Conservation (phyloP, 2,888 invertebrate species). For the Caenorhabditis sp. region DNA sequence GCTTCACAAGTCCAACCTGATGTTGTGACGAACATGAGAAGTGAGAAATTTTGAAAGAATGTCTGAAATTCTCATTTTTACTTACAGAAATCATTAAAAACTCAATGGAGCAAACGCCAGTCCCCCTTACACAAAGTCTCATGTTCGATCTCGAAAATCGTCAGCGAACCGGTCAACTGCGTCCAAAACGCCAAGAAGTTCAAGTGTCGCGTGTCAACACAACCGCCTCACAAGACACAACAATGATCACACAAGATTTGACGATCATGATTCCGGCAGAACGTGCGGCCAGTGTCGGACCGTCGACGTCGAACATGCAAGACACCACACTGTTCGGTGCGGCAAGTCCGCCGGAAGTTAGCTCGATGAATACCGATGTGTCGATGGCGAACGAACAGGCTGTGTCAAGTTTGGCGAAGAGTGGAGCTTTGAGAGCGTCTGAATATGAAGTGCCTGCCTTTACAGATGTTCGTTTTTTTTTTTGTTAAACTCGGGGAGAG, state of each 20-base stretch:
- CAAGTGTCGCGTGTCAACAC: background rate
- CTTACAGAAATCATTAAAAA: constrained; percentile 11
- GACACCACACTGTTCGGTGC: background rate
- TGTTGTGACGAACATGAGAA: constrained; percentile 2
- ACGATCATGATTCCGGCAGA: background rate
- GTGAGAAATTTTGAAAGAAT: background rate
- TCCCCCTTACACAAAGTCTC: constrained; percentile 15
- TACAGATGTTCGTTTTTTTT: background rate
- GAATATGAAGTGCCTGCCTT: background rate
- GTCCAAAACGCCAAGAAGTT: background rate
- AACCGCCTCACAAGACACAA: background rate
- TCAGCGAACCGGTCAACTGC: constrained; percentile 1
- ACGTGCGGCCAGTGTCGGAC: background rate
- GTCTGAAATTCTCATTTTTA: background rate
- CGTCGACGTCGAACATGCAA: background rate
- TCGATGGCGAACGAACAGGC: background rate
- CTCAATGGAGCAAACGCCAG: constrained; percentile 13
- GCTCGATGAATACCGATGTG: background rate
- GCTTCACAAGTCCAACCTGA: background rate
- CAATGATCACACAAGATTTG: background rate
- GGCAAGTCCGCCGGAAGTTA: background rate
- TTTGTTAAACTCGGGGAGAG: too few relatives aligned
- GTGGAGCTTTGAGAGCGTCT: background rate
- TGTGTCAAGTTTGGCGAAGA: background rate
- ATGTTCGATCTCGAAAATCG: constrained; percentile 34